Evolutionary conservation across 2,888 invertebrate species (phyloP).

Genomic region (Helleia helle): DNA sequence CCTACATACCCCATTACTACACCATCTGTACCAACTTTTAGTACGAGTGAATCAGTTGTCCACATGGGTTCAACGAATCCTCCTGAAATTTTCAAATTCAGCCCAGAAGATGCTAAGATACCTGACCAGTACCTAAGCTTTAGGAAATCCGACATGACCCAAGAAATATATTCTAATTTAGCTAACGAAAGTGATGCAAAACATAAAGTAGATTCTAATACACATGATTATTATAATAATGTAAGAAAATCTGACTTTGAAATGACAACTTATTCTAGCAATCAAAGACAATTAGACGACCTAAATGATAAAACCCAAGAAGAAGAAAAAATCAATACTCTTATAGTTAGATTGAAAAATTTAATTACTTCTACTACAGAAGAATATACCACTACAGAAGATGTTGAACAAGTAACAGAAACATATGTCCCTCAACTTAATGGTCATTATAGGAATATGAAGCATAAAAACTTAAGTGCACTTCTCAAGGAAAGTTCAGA

Average conservation of each 20-base stretch:
- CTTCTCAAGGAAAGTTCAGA: conserved; percentile 36
- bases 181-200: conserved; percentile 14
- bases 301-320: conserved; percentile 15
- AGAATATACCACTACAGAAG: conserved; percentile 14
- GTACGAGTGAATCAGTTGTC: conserved; percentile 23
- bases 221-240: conserved; percentile 10
- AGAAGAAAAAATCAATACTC: conserved; percentile 28
- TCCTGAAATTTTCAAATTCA: conserved; percentile 50
- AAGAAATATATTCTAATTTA: conserved; percentile 19
- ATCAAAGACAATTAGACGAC: conserved; percentile 6
- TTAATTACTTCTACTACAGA: conserved; percentile 25
- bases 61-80: conserved; percentile 33
- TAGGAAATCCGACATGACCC: conserved; percentile 22
- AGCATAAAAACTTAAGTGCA: conserved; percentile 35
- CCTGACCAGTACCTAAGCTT: conserved; percentile 41
- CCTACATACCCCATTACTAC: conserved; percentile 24
- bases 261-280: conserved; percentile 11
- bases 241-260: conserved; percentile 18
- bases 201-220: not conserved
- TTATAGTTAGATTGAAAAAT: conserved; percentile 42
- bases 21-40: conserved; percentile 31
- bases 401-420: conserved; percentile 22
- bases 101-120: conserved; percentile 54
- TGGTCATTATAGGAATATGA: conserved; percentile 52
- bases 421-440: conserved; percentile 58